phyloP scores from a whole-genome alignment of 2,888 invertebrate genomes.

The Lottia gigantea region DNA sequence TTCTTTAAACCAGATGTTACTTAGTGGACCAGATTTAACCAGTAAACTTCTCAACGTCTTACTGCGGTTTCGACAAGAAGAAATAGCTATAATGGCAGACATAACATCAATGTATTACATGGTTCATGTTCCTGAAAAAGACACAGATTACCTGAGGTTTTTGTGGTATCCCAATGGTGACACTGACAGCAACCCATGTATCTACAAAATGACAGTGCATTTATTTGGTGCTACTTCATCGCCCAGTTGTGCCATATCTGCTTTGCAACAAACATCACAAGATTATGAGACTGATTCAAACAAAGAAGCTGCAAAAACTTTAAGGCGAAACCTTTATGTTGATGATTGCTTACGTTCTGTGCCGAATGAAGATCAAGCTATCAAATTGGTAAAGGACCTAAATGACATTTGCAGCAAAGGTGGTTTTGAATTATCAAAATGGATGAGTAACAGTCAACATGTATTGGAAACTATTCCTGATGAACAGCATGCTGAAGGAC shows the following conservation, averaged over 20 bases:
- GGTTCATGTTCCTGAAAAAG: background rate
- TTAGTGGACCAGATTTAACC: slow-evolving; percentile 37
- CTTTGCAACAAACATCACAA: slow-evolving; percentile 2
- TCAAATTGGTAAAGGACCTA: background rate
- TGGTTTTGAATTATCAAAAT: slow-evolving; percentile 20
- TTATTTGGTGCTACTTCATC: slow-evolving; percentile 18
- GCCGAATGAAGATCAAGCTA: slow-evolving; percentile 8
- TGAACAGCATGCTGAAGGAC: slow-evolving; percentile 12
- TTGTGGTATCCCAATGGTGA: background rate
- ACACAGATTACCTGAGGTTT: background rate
- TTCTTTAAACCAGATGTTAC: slow-evolving; percentile 31
- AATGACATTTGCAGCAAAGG: slow-evolving; percentile 8
- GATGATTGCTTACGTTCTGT: slow-evolving; percentile 20
- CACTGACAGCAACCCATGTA: background rate
- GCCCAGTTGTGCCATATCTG: slow-evolving; percentile 19
- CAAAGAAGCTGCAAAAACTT: background rate
- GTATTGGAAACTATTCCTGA: slow-evolving; percentile 15
- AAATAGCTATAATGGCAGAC: slow-evolving; percentile 33
- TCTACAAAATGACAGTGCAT: background rate
- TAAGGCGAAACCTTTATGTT: slow-evolving; percentile 17
- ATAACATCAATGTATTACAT: slow-evolving; percentile 18
- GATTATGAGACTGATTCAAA: background rate
- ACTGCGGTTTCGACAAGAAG: slow-evolving; percentile 33
- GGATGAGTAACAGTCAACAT: slow-evolving; percentile 7
- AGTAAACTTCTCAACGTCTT: slow-evolving; percentile 36